phyloP scores from a whole-genome alignment of 2,113 vertebrate species.

The Centropus unirufus region DNA sequence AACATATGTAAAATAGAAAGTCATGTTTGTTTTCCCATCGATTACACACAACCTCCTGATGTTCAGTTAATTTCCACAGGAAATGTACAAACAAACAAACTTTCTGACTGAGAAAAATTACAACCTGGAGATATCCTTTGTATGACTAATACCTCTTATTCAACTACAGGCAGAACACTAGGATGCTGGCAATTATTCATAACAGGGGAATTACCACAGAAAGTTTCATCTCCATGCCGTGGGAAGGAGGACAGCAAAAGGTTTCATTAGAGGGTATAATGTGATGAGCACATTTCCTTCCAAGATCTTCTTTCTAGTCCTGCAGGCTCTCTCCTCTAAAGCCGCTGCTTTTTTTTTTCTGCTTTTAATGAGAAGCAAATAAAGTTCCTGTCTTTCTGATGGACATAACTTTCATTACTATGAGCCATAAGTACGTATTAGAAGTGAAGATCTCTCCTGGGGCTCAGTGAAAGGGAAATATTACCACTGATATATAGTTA shows the following conservation, averaged over 20 bases:
- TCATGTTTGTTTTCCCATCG: not conserved
- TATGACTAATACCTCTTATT: not conserved
- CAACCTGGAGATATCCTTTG: not conserved
- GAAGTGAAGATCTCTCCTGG: not conserved
- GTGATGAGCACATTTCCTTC: not conserved
- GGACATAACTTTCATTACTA: not conserved
- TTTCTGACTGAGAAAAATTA: not conserved
- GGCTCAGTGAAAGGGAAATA: not conserved
- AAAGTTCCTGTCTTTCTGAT: not conserved
- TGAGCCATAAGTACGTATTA: not conserved
- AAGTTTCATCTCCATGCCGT: not conserved
- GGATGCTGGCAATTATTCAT: not conserved
- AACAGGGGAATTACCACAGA: not conserved
- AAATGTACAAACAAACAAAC: not conserved
- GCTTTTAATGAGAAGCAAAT: not conserved
- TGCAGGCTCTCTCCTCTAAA: not conserved
- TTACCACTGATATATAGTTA: not conserved
- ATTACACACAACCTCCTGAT: rapidly evolving
- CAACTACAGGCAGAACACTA: not conserved
- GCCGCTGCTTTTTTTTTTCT: not conserved
- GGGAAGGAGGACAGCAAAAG: not conserved
- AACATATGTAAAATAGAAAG: not conserved
- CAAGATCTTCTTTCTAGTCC: not conserved
- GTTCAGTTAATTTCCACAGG: not conserved
- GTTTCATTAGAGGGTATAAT: not conserved